Evolutionary conservation across 2,888 invertebrate species (phyloP).

Genomic region (Brachyptera risi): DNA sequence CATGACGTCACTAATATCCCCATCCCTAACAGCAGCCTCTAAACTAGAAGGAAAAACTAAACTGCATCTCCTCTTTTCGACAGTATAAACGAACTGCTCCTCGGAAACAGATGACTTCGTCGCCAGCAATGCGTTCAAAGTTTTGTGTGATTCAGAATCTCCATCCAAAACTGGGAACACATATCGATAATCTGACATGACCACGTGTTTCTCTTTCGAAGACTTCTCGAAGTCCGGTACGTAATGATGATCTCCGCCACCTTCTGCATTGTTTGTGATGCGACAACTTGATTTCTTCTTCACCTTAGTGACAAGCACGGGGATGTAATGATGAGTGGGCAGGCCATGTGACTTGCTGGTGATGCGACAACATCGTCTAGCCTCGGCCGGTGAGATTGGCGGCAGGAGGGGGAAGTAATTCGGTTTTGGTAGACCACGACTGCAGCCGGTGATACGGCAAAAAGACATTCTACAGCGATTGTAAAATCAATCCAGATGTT

Average conservation of each 20-base stretch:
- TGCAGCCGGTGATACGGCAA: conserved; percentile 77
- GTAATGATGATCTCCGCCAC: conserved; percentile 35
- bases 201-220: conserved; percentile 53
- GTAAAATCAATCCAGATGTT: too few species aligned
- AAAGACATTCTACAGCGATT: conserved; percentile 59
- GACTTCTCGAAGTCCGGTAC: background rate
- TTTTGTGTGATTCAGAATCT: conserved; percentile 61
- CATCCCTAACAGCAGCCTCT: conserved; percentile 71
- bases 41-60: conserved; percentile 69
- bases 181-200: conserved; percentile 66
- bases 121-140: conserved; percentile 35
- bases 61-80: conserved; percentile 68
- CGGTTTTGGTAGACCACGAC: conserved; percentile 73
- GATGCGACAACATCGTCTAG: conserved; percentile 71
- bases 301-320: conserved; percentile 47
- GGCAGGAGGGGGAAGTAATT: conserved; percentile 78
- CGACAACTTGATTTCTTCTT: conserved; percentile 53
- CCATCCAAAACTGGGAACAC: conserved; percentile 69
- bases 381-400: conserved; percentile 79
- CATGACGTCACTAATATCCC: conserved; percentile 72
- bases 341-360: conserved; percentile 73
- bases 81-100: conserved; percentile 68
- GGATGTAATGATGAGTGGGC: conserved; percentile 74
- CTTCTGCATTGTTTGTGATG: conserved; percentile 61
- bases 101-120: conserved; percentile 40